Conservation (phyloP, 2,797 vertebrate genomes). For the Liasis olivaceus region DNA sequence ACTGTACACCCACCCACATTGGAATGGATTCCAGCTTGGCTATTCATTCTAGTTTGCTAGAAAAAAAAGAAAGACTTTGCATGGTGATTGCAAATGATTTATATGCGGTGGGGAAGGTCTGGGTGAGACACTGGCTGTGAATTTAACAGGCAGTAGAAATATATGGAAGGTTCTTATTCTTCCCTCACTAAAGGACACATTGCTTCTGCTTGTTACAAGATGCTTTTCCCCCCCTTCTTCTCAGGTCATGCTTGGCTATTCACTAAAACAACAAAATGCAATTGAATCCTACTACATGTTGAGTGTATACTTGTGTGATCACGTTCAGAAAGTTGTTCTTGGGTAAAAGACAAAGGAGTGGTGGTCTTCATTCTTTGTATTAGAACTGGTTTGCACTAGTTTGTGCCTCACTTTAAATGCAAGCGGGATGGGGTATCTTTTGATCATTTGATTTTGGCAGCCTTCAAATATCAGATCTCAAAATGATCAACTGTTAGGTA, state of each 20-base stretch:
- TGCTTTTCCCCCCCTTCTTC: neutral
- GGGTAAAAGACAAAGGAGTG: neutral
- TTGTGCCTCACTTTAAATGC: neutral
- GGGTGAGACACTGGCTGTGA: neutral
- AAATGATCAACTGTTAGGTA: neutral
- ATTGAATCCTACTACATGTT: neutral
- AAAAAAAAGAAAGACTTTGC: neutral
- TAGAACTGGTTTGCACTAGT: neutral
- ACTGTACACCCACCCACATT: neutral
- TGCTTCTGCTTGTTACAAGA: neutral
- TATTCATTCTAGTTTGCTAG: neutral
- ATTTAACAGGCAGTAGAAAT: neutral
- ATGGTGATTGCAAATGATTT: neutral
- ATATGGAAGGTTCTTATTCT: neutral
- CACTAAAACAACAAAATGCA: neutral
- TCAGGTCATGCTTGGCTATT: neutral
- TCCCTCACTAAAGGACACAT: neutral
- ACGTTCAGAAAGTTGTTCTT: neutral
- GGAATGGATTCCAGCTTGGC: neutral
- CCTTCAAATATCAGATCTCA: neutral
- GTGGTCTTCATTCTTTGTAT: neutral
- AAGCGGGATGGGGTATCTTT: neutral
- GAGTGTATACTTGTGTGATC: neutral
- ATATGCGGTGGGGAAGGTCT: neutral
- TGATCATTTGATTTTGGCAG: conserved; percentile 7